Evolutionary conservation across 2,113 vertebrate species (phyloP).

Genomic region (Spheniscus mendiculus): DNA sequence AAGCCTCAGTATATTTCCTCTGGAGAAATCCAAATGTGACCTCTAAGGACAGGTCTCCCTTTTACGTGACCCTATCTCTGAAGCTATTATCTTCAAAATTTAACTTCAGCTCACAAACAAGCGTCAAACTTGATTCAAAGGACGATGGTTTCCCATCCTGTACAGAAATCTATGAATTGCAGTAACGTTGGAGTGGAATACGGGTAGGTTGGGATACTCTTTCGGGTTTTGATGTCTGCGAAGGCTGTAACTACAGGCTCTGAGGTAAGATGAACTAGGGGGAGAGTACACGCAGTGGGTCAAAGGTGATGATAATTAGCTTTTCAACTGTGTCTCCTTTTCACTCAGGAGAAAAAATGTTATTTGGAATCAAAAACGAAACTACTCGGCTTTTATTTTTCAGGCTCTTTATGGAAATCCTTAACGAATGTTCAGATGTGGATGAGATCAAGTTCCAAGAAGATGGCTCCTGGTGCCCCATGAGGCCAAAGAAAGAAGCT

Average conservation of each 20-base stretch:
- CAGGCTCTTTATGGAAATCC: constrained; percentile 96
- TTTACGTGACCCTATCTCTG: background rate
- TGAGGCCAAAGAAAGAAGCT: constrained; percentile 95
- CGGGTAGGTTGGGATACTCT: background rate
- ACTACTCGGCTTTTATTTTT: background rate
- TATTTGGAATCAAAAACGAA: background rate
- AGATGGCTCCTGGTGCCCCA: constrained; percentile 95
- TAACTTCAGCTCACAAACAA: background rate
- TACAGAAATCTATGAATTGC: background rate
- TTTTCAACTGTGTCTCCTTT: background rate
- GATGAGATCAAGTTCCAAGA: constrained; percentile 98
- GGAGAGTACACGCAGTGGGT: background rate
- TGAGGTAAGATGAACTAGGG: background rate
- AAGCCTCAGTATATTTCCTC: background rate
- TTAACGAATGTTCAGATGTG: constrained; percentile 94
- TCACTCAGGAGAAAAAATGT: background rate
- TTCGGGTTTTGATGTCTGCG: background rate
- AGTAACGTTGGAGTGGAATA: background rate
- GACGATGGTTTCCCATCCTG: background rate
- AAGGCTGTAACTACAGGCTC: background rate
- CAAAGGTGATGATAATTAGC: background rate
- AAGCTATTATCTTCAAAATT: background rate
- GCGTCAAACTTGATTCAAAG: background rate
- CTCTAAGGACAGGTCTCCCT: background rate
- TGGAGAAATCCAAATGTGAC: background rate